phyloP scores from a whole-genome alignment of 2,113 vertebrate species.

The Cricetomys ansorgei region DNA sequence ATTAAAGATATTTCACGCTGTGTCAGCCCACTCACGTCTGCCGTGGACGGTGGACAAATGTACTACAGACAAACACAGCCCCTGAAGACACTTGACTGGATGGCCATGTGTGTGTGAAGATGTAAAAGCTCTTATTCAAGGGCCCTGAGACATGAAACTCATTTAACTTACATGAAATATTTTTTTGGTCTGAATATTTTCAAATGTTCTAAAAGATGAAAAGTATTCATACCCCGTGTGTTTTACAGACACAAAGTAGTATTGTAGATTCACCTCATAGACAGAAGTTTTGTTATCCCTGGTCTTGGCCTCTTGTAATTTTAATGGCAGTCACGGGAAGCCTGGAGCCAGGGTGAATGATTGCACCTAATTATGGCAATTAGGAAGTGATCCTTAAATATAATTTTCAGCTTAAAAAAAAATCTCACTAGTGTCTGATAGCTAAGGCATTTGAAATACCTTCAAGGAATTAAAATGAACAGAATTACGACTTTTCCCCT shows the following conservation, averaged over 20 bases:
- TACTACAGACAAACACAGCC: no score
- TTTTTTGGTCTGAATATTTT: not conserved
- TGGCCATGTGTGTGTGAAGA: not conserved
- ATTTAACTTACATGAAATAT: not conserved
- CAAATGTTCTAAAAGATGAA: not conserved
- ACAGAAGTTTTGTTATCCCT: not conserved
- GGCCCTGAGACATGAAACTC: not conserved
- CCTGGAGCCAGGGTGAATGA: not conserved
- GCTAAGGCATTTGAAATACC: not conserved
- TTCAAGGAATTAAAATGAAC: conserved; percentile 5
- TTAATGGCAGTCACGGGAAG: not conserved
- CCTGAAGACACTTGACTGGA: not conserved
- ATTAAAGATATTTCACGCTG: conserved; percentile 14
- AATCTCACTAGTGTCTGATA: not conserved
- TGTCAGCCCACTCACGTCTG: not conserved
- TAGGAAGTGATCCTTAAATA: not conserved
- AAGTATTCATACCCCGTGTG: not conserved
- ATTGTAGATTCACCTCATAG: not conserved
- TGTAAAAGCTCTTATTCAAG: not conserved
- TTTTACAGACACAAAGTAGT: not conserved
- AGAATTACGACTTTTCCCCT: not conserved
- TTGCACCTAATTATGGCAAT: not conserved
- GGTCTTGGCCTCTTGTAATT: not conserved
- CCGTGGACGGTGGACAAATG: not conserved
- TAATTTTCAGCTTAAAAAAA: not conserved